Percentiles rank a stretch among this genome's conserved stretches.
phyloP scores from a whole-genome alignment of 1,140 invertebrate species.

The Bombus fervidus region DNA sequence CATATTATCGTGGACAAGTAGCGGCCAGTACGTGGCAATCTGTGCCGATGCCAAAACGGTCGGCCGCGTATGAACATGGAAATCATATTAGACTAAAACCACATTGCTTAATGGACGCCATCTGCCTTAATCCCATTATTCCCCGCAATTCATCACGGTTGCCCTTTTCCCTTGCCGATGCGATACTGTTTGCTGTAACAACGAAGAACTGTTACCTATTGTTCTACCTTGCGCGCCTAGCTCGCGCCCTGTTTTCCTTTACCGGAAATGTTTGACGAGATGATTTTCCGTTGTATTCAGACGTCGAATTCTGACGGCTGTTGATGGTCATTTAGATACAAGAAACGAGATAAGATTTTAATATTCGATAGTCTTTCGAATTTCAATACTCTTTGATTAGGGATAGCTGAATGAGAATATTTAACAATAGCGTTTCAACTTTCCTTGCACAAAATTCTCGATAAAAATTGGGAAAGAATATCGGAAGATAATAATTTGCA shows the following conservation, averaged over 20 bases:
- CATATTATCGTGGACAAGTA: conserved; percentile 71
- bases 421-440: no score
- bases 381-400: neutral
- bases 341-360: no score
- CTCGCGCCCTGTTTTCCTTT: neutral
- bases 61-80: conserved; percentile 44
- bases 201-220: conserved; percentile 14
- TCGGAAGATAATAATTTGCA: no score
- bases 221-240: neutral
- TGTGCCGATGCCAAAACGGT: conserved; percentile 59
- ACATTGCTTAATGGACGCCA: conserved; percentile 55
- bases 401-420: neutral
- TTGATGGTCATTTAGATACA: neutral
- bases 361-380: neutral
- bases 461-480: no score
- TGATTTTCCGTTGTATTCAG: neutral
- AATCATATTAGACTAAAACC: conserved; percentile 64
- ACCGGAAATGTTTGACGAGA: neutral
- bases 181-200: conserved; percentile 43
- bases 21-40: conserved; percentile 62
- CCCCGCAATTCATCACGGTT: conserved; percentile 40
- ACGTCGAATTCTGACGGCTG: neutral
- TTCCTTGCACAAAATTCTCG: no score
- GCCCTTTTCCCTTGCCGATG: neutral
- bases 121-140: conserved; percentile 54